Conservation (phyloP, 2,113 vertebrate genomes). For the Macroglossus sobrinus region DNA sequence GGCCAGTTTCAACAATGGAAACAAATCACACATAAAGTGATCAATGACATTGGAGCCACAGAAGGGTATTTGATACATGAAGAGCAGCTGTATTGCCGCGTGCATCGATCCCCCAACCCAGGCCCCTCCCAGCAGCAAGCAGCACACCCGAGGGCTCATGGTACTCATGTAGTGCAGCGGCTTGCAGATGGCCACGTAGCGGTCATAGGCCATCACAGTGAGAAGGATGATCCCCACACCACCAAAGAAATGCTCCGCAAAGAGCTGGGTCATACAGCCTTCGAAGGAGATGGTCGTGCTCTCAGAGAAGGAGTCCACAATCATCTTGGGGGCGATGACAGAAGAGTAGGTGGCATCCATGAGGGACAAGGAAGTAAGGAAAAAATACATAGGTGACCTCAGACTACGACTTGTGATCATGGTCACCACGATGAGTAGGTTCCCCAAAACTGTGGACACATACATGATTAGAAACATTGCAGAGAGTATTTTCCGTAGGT, state of each 20-base stretch:
- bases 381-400: conserved; percentile 27
- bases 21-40: conserved; percentile 44
- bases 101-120: background rate
- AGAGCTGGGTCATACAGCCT: conserved; percentile 1
- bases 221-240: conserved; percentile 2
- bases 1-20: conserved; percentile 28
- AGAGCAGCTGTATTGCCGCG: background rate
- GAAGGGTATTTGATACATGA: conserved; percentile 31
- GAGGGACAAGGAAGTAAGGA: conserved; percentile 13
- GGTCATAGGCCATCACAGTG: background rate
- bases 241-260: conserved; percentile 25
- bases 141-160: background rate
- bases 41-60: conserved; percentile 13
- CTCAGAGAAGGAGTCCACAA: background rate
- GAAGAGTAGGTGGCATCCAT: conserved; percentile 3
- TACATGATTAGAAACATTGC: conserved; percentile 8
- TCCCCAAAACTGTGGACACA: background rate
- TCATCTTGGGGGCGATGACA: background rate
- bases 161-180: background rate
- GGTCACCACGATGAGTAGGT: background rate
- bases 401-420: background rate
- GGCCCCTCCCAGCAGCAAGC: background rate
- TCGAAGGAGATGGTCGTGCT: background rate
- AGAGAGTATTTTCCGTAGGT: background rate
- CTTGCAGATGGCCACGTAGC: background rate